Evolutionary conservation across 1,140 invertebrate genomes (phyloP).

Genomic region (Pseudachorutes palmiensis): DNA sequence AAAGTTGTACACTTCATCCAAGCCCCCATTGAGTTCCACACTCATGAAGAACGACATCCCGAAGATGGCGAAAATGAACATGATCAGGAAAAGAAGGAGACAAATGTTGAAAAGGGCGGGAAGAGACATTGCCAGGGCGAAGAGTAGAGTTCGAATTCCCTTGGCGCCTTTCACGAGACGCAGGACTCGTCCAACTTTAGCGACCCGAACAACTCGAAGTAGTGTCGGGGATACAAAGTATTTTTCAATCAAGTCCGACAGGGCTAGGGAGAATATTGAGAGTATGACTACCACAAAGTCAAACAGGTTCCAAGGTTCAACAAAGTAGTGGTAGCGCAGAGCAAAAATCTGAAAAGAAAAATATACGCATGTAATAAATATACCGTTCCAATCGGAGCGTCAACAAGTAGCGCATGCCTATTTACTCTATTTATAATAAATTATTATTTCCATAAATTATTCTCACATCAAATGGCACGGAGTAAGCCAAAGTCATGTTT

Average conservation of each 20-base stretch:
- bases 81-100: conserved; percentile 90
- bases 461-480: too few species aligned
- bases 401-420: too few species aligned
- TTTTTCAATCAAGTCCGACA: conserved; percentile 92
- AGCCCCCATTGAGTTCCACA: conserved; percentile 76
- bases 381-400: too few species aligned
- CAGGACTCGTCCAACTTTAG: conserved; percentile 92
- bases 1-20: conserved; percentile 97
- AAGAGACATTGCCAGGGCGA: conserved; percentile 94
- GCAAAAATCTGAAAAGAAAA: conserved; percentile 28
- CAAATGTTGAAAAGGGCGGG: conserved; percentile 98
- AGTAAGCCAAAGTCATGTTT: too few species aligned
- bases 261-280: conserved; percentile 71
- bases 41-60: conserved; percentile 99
- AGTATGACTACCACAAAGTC: conserved; percentile 98
- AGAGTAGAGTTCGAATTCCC: conserved; percentile 91
- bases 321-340: conserved; percentile 91
- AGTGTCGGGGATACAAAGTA: conserved; percentile 96
- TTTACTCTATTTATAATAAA: too few species aligned
- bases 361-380: too few species aligned
- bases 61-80: conserved; percentile 96
- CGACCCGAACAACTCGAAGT: conserved; percentile 91
- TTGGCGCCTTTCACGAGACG: conserved; percentile 95
- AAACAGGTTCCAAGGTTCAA: conserved; percentile 97
- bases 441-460: too few species aligned